A percentile compares a stretch with the other conserved stretches of the same genome.
phyloP scores from a whole-genome alignment of 1,140 invertebrate species.

The Drosophila prosaltans region DNA sequence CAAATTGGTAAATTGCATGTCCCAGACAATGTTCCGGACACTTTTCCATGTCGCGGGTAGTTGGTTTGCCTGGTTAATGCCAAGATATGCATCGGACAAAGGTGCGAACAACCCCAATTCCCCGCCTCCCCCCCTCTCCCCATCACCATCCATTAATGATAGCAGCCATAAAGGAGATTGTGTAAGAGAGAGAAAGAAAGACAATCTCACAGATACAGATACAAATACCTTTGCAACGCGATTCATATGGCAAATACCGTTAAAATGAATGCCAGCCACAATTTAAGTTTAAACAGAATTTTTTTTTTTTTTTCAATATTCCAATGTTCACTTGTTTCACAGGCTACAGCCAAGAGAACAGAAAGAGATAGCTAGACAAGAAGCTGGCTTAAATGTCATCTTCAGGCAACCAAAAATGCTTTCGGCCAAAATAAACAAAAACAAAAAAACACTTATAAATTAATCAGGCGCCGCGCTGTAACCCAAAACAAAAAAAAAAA shows the following conservation, averaged over 20 bases:
- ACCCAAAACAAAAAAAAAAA: constrained; percentile 28
- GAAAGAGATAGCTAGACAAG: background rate
- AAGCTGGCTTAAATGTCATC: constrained; percentile 45
- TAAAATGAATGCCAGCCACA: constrained; percentile 33
- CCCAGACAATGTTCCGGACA: constrained; percentile 47
- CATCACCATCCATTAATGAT: constrained; percentile 1
- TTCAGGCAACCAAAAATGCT: constrained; percentile 10
- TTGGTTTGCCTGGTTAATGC: constrained; percentile 34
- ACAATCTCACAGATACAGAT: constrained; percentile 6
- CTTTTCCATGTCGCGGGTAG: constrained; percentile 36
- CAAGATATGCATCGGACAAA: constrained; percentile 64
- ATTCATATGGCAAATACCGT: constrained; percentile 34
- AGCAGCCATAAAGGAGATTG: background rate
- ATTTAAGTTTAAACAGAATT: no score
- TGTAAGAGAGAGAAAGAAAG: background rate
- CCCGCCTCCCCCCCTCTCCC: no score
- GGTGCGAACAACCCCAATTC: constrained; percentile 52
- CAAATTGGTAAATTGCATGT: constrained; percentile 78
- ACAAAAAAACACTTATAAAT: constrained; percentile 46
- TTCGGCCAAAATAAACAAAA: background rate
- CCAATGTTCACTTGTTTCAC: constrained; percentile 16
- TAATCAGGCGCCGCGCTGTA: constrained; percentile 50
- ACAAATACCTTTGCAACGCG: background rate
- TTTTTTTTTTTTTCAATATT: no score
- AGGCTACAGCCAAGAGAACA: background rate